Evolutionary conservation across 1,140 invertebrate genomes (phyloP).

Genomic region (Brachionus asplanchnoidis): DNA sequence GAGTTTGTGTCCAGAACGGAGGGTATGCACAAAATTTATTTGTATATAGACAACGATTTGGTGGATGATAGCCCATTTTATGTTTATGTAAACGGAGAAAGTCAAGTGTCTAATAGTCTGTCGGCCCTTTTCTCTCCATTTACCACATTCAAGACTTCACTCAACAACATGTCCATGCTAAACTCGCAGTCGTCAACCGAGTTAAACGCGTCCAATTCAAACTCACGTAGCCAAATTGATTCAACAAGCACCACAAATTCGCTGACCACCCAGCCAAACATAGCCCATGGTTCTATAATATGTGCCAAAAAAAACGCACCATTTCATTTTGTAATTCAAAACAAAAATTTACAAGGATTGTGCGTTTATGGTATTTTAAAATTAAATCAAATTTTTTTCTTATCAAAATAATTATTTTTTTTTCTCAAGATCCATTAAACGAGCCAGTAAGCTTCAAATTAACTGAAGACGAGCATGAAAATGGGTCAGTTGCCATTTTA

Average conservation of each 20-base stretch:
- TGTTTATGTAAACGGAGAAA: not conserved
- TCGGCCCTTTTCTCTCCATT: constrained; percentile 9
- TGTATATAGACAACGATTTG: not conserved
- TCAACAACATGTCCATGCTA: not conserved
- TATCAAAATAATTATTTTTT: not conserved
- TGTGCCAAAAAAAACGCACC: not conserved
- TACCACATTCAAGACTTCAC: constrained; percentile 1
- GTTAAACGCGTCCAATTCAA: not conserved
- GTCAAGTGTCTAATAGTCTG: not conserved
- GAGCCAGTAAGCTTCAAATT: constrained; percentile 14
- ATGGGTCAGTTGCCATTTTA: constrained; percentile 10
- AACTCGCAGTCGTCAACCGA: not conserved
- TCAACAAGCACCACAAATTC: not conserved
- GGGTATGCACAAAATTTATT: constrained; percentile 9
- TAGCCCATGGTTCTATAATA: not conserved
- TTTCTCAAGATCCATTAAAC: not conserved
- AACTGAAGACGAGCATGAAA: constrained; percentile 30
- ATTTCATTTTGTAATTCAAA: constrained; percentile 22
- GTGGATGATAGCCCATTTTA: constrained; percentile 16
- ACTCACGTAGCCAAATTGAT: not conserved
- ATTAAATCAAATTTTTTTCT: not conserved
- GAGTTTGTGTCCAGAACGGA: constrained; percentile 1
- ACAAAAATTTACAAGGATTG: constrained; percentile 11
- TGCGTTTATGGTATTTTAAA: constrained; percentile 12
- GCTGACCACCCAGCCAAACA: not conserved